Evolutionary conservation across 2,113 vertebrate genomes (phyloP), one percentile per base, ranked within the genome.

Genomic region (Notarius lentiginosus): DNA sequence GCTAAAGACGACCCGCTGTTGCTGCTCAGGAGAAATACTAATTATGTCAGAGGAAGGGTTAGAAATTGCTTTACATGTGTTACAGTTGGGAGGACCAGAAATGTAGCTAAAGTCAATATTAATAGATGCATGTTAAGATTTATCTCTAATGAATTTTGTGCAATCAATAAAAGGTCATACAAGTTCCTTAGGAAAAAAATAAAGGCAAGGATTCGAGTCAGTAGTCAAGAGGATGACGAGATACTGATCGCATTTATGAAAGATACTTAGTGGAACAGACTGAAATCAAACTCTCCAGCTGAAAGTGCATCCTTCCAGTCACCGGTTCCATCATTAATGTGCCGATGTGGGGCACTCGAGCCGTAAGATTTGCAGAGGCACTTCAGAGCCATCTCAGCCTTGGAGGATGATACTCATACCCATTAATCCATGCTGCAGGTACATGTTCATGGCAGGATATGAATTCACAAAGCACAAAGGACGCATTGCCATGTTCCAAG

Each of bases 361-460:
- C 17, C 18, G 47, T 20, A 55, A 76, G 60, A 79, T 79, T 85
- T 79, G 60, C 75, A 77, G 61, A 61, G 72, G 17, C 11, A 51
- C 84, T 53, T 79, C 55, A 76, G 58, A 63, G 24, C 24, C 34
- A n/a, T 20, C 24, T 76, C 24, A 2, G 56, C 22, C 6, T 84
- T 0, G 24, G 34, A 63, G 41, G 63, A 30, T 73, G 56, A 20
- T 18, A 63, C 72, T 47, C 34, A 51, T 4, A 53, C 4, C 34
- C 55, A 51, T 61, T 76, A 85, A 76, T 85, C 73, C 22, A 55
- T 9, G 58, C 84, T 65, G 41, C 49, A 51, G 84, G 55, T 84
- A 41, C 14, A 55, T 30, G 24, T 55, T 79, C 51, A 56, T 17
- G 30, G 30, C 15, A 22, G 27, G 18, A 34, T 34, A 58, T 0